Evolutionary conservation across 2,113 vertebrate species (phyloP).

Genomic region (pig (Sus scrofa)): T2T-Sscrofa CM000812.6:40444501-40445000

Average conservation of each 20-base stretch:
- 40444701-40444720: not conserved
- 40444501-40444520: not conserved
- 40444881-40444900: not conserved
- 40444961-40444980: not conserved
- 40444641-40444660: not conserved
- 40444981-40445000: not conserved
- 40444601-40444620: not conserved
- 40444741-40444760: not conserved
- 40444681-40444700: not conserved
- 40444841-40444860: not conserved
- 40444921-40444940: not conserved
- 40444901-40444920: not conserved
- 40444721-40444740: not conserved
- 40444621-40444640: not conserved
- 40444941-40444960: not conserved
- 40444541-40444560: not conserved
- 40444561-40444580: not conserved
- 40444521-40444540: not conserved
- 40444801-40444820: not conserved
- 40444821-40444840: not conserved
- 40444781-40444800: not conserved
- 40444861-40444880: not conserved
- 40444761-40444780: not conserved
- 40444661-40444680: not conserved
- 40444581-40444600: not conserved